Evolutionary conservation across 2,113 vertebrate genomes (phyloP).

Genomic region (Dicerorhinus sumatrensis): DNA sequence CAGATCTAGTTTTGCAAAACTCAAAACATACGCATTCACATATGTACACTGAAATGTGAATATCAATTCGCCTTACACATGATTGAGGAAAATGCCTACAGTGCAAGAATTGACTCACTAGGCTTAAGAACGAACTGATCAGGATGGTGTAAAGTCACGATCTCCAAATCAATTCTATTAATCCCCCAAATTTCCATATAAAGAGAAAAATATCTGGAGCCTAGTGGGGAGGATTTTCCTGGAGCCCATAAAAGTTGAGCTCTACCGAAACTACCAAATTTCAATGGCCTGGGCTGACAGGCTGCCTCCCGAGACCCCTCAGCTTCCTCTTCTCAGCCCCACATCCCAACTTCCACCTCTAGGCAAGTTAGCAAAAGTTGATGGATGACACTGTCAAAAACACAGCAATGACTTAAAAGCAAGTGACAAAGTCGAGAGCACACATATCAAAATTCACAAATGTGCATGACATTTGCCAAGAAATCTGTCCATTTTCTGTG

Average conservation of each 20-base stretch:
- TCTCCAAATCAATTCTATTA: not conserved
- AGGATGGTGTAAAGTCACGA: not conserved
- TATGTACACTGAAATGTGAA: not conserved
- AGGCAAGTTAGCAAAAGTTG: constrained; percentile 2
- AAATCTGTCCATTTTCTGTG: constrained; percentile 8
- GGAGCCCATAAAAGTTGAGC: not conserved
- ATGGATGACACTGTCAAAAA: not conserved
- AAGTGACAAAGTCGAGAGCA: not conserved
- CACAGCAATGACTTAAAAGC: constrained; percentile 11
- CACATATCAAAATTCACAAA: not conserved
- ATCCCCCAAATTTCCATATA: not conserved
- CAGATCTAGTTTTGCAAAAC: not conserved
- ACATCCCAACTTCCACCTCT: not conserved
- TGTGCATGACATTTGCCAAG: not conserved
- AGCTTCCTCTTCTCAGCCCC: not conserved
- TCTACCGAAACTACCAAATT: constrained; percentile 24
- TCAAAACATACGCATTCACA: constrained; percentile 12
- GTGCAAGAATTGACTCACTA: not conserved
- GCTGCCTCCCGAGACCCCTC: not conserved
- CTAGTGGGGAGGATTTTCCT: constrained; percentile 1
- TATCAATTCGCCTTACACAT: not conserved
- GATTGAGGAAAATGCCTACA: not conserved
- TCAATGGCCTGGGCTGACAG: not conserved
- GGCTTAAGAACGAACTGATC: not conserved
- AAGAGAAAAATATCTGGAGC: not conserved